These are phyloP conservation scores for Heterodera schachtii DNA, from an alignment of 1,140 invertebrate species.

Conservation along the genomic window DNA sequence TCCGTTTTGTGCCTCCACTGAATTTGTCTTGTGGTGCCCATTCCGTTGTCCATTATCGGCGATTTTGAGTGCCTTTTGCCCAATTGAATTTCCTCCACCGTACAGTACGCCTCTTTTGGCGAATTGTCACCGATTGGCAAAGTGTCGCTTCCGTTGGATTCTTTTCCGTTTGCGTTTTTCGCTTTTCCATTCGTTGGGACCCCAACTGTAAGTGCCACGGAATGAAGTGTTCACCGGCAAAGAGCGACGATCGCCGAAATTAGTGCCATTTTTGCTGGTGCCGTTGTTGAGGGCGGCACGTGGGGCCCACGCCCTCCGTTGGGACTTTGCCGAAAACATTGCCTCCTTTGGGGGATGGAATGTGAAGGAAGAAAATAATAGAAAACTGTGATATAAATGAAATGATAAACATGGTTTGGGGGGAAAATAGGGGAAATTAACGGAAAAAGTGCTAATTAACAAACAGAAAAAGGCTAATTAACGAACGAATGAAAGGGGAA, in stretches of 20 bases:
- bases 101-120: conserved; percentile 10
- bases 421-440: too few relatives aligned
- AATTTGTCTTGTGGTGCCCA: neutral
- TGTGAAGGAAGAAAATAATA: neutral
- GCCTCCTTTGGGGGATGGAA: neutral
- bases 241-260: neutral
- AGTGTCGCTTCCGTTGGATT: neutral
- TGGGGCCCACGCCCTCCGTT: neutral
- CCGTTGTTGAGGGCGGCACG: neutral
- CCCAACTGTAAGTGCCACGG: neutral
- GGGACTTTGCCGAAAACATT: conserved; percentile 1
- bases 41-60: neutral
- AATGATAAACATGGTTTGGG: too few relatives aligned
- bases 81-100: conserved; percentile 23
- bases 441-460: too few relatives aligned
- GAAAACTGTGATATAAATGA: too few relatives aligned
- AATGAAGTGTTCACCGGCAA: neutral
- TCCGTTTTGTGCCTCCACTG: neutral
- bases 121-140: neutral
- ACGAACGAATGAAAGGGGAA: neutral
- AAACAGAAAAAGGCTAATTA: too few relatives aligned
- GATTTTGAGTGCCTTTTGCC: conserved; percentile 10
- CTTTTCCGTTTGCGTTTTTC: neutral
- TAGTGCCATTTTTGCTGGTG: neutral
- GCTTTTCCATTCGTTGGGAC: neutral